Evolutionary conservation across 2,113 vertebrate species (phyloP).

Genomic region (Gadus macrocephalus): DNA sequence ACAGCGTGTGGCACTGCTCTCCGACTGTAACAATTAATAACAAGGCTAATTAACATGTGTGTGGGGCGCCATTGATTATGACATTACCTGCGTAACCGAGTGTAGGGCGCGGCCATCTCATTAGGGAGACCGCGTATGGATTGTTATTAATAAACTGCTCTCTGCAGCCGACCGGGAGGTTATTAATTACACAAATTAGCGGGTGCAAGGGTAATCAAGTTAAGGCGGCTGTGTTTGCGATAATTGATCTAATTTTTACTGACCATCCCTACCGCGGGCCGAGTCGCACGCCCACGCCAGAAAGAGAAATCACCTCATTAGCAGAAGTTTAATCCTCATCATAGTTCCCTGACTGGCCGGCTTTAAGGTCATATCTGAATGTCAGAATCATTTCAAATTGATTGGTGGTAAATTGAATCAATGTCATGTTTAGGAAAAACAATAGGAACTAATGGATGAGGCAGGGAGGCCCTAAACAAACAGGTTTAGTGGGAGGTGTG

Average conservation of each 20-base stretch:
- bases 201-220: constrained; percentile 87
- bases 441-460: constrained; percentile 99
- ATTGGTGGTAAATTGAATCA: constrained; percentile 99
- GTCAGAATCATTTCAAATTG: constrained; percentile 99
- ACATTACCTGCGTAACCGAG: constrained; percentile 88
- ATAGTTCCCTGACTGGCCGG: constrained; percentile 94
- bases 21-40: constrained; percentile 98
- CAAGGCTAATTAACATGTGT: constrained; percentile 90
- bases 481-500: constrained; percentile 86
- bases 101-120: constrained; percentile 76
- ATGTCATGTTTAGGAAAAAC: constrained; percentile 98
- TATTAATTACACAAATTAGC: constrained; percentile 99
- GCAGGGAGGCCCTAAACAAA: constrained; percentile 80
- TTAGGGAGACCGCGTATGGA: constrained; percentile 79
- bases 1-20: constrained; percentile 88
- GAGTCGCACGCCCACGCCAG: constrained; percentile 76
- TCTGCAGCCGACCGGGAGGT: constrained; percentile 74
- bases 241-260: constrained; percentile 98
- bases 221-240: constrained; percentile 92
- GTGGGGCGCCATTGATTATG: constrained; percentile 84
- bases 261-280: constrained; percentile 77
- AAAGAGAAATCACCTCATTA: constrained; percentile 99
- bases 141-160: constrained; percentile 97
- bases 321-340: constrained; percentile 99
- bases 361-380: constrained; percentile 99